Percentiles rank a stretch among this genome's conserved stretches.
phyloP scores from a whole-genome alignment of 2,113 vertebrate genomes.

The Delphinus delphis region DNA sequence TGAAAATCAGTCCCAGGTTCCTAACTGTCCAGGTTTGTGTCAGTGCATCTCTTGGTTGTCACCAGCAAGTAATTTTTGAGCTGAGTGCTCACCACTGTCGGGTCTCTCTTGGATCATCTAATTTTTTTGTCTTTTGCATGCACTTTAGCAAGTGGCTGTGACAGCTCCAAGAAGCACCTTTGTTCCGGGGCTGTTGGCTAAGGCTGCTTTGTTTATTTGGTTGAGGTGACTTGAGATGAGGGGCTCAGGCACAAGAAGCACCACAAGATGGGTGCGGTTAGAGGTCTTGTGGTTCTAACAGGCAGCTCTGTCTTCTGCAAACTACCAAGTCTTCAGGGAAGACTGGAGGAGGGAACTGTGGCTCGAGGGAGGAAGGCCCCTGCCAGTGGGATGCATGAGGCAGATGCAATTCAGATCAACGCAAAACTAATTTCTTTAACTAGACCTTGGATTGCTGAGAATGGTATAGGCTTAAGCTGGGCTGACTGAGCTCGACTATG shows the following conservation, averaged over 20 bases:
- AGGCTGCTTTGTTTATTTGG: not conserved
- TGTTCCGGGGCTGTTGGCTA: not conserved
- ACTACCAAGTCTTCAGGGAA: not conserved
- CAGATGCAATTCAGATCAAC: not conserved
- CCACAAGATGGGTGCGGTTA: not conserved
- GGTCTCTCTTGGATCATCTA: not conserved
- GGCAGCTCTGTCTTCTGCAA: not conserved
- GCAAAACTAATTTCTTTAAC: not conserved
- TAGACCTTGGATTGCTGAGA: not conserved
- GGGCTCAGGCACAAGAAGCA: not conserved
- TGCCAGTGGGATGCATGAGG: not conserved
- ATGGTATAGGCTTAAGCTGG: not conserved
- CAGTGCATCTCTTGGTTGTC: not conserved
- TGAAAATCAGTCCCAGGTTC: constrained; percentile 5
- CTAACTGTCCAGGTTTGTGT: constrained; percentile 8
- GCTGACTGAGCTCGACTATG: not conserved
- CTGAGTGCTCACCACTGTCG: not conserved
- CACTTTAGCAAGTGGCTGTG: not conserved
- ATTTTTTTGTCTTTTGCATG: not conserved
- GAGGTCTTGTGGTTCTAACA: constrained; percentile 2
- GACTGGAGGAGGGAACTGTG: not conserved
- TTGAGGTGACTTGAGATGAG: not conserved
- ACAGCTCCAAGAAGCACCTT: not conserved
- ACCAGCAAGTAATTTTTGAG: not conserved
- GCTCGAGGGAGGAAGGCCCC: not conserved